These are phyloP conservation scores for Liolophura sinensis DNA, from an alignment of 1,140 invertebrate genomes.

Conservation along the genomic window DNA sequence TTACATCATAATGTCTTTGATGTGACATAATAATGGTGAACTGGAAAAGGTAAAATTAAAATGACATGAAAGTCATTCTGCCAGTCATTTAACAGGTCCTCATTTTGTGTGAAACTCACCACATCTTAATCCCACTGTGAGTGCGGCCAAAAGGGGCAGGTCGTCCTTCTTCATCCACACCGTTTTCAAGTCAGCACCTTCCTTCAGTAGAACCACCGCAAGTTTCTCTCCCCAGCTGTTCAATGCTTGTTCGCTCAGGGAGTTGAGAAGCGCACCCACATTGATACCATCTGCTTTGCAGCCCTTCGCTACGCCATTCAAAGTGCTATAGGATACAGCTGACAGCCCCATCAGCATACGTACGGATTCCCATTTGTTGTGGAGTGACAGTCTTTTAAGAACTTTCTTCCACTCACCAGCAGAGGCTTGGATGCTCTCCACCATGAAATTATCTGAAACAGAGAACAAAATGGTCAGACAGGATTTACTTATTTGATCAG, in stretches of 20 bases:
- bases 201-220: conserved; percentile 12
- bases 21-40: too few relatives aligned
- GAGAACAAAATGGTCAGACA: too few relatives aligned
- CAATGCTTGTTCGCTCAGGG: not conserved
- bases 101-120: not conserved
- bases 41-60: not conserved
- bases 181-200: conserved; percentile 14
- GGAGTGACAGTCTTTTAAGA: conserved; percentile 7
- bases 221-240: conserved; percentile 17
- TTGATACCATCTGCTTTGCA: conserved; percentile 1
- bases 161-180: conserved; percentile 10
- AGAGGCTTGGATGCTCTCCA: too few relatives aligned
- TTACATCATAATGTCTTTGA: too few relatives aligned
- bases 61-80: not conserved
- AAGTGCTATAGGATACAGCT: conserved; percentile 3
- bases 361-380: conserved; percentile 15
- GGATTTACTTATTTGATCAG: too few relatives aligned
- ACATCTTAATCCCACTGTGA: not conserved
- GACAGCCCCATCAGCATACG: conserved; percentile 13
- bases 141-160: conserved; percentile 8
- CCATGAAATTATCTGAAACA: too few relatives aligned
- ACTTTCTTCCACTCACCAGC: not conserved
- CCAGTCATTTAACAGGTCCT: not conserved
- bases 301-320: conserved; percentile 1
- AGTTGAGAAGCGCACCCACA: conserved; percentile 14